Base-by-base conservation (phyloP, 2,113 vertebrate genomes). In the Pristiophorus japonicus region DNA sequence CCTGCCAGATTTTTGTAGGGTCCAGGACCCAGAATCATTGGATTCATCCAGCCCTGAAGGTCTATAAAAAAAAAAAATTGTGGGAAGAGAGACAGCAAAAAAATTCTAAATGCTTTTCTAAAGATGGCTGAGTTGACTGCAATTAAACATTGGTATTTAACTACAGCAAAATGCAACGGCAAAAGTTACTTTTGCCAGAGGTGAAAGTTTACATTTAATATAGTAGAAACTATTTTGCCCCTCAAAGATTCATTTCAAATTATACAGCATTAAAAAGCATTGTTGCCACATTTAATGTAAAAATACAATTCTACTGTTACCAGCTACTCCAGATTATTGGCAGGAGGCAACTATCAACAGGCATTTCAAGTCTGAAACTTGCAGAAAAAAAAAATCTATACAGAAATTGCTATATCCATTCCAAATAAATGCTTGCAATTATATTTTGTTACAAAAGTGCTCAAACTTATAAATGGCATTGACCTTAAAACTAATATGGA, bases 1-100 rank as follows among this genome's bases (percentile, higher is more conserved):
- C 93, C 93, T 94, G 93, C 93, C 93, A 94, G 93, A 94, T 94
- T 94, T 94, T 94, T 94, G 93, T 94, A 94, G 93, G 93, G 93
- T 34, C 93, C 93, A 94, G 93, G 93, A 94, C 93, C 93, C 66
- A 94, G 93, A 65, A 94, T 66, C 65, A 94, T 51, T 94, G 93
- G 93, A 94, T 94, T 94, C 93, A 94, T 94, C 93, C 93, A 94
- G 93, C 93, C 93, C 93, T 94, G 93, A 94, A 94, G 66, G 65
- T 94, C 93, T 94, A 81, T 73, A 94, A 92, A 94, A 94, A 81
- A 94, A 94, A 92, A 94, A 94, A 94, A 94, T 94, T 73, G 45
- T 94, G 93, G 93, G 93, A 70, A 67, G 65, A 94, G 42, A 94
- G 66, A 94, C 93, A 94, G 93, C 65, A 94, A 73, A 70, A 94